Conservation (phyloP, 2,113 vertebrate genomes). For the Entosphenus tridentatus region DNA sequence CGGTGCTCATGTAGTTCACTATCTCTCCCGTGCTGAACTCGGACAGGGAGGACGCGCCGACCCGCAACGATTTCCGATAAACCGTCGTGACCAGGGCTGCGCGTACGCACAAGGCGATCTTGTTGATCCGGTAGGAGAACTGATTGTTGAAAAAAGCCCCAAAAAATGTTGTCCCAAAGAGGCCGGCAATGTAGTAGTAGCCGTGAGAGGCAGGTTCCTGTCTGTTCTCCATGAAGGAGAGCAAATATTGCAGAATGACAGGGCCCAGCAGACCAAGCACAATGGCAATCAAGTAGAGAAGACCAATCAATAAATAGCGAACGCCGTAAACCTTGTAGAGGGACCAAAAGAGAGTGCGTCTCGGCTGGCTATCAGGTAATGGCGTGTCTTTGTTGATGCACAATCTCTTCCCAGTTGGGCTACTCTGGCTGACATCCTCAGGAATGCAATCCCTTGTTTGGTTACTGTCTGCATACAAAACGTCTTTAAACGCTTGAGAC, state of each 20-base stretch:
- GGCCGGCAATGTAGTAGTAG: constrained; percentile 37
- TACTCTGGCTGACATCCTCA: constrained; percentile 15
- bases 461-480: not conserved
- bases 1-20: constrained; percentile 72
- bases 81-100: constrained; percentile 37
- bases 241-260: constrained; percentile 48
- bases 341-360: constrained; percentile 29
- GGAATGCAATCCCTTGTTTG: constrained; percentile 14
- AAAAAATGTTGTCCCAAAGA: constrained; percentile 39
- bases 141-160: constrained; percentile 42
- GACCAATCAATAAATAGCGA: constrained; percentile 40
- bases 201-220: constrained; percentile 44
- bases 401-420: constrained; percentile 8
- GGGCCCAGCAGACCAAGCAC: constrained; percentile 51
- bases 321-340: constrained; percentile 45
- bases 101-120: constrained; percentile 38
- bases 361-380: constrained; percentile 1
- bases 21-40: constrained; percentile 40
- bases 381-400: not conserved
- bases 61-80: constrained; percentile 45
- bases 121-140: constrained; percentile 44
- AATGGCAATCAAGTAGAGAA: constrained; percentile 38
- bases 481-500: constrained; percentile 15
- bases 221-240: constrained; percentile 51
- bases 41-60: constrained; percentile 30